A percentile compares a stretch with the other conserved stretches of the same genome.
Conservation (phyloP, 2,797 vertebrate genomes). For the Heliangelus exortis region DNA sequence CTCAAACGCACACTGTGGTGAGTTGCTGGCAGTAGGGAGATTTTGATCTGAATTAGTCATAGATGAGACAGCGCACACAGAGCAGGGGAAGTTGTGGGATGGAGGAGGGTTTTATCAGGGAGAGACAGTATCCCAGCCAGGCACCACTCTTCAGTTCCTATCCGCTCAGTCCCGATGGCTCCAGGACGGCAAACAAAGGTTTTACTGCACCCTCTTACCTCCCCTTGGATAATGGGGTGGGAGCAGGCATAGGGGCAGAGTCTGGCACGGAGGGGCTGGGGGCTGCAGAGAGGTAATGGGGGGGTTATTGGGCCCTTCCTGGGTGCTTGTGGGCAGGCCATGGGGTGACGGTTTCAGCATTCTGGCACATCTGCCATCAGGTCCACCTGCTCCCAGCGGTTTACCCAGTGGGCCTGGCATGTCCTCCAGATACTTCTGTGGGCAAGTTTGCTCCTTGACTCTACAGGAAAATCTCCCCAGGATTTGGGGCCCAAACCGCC, state of each 20-base stretch:
- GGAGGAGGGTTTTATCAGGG: not conserved
- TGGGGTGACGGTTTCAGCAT: too few relatives aligned
- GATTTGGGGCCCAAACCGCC: too few relatives aligned
- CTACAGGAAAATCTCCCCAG: not conserved
- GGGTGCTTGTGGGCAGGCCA: too few relatives aligned
- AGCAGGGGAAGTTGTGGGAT: not conserved
- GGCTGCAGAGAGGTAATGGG: fast-evolving
- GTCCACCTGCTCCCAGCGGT: not conserved
- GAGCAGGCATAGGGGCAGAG: not conserved
- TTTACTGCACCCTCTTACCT: not conserved
- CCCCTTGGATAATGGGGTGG: fast-evolving
- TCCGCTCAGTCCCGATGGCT: fast-evolving
- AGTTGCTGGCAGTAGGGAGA: not conserved
- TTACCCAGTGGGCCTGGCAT: not conserved
- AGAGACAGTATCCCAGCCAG: fast-evolving
- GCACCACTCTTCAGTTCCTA: not conserved
- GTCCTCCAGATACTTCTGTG: fast-evolving
- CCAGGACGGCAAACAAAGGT: not conserved
- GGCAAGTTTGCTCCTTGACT: not conserved
- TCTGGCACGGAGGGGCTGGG: fast-evolving
- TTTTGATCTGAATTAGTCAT: not conserved
- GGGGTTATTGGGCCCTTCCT: fast-evolving
- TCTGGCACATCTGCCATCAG: too few relatives aligned
- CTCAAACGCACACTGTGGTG: not conserved
- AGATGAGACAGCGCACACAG: not conserved